Evolutionary conservation across 2,797 vertebrate genomes (phyloP).

Genomic region (Eulemur coronatus): DNA sequence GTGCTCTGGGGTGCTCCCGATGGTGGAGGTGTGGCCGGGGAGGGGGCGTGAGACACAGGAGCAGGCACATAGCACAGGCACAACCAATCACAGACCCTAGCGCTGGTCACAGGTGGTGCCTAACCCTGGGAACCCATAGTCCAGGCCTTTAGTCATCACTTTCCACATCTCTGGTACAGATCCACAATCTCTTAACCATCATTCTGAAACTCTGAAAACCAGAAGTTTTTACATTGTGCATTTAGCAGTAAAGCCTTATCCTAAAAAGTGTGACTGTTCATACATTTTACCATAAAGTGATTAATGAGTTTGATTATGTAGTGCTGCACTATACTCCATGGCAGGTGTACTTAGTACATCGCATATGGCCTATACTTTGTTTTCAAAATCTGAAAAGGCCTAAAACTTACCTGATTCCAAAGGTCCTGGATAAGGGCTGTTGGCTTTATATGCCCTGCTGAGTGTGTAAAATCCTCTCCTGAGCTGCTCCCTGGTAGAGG

Average conservation of each 20-base stretch:
- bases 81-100: background rate
- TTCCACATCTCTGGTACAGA: background rate
- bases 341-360: background rate
- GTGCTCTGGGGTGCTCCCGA: background rate
- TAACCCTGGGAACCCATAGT: background rate
- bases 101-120: background rate
- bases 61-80: background rate
- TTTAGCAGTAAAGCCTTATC: background rate
- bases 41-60: background rate
- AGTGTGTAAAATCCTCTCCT: background rate
- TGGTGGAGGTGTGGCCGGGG: background rate
- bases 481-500: background rate
- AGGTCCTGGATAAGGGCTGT: background rate
- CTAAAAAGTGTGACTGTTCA: background rate
- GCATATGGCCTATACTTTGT: background rate
- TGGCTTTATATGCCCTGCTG: background rate
- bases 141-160: background rate
- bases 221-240: background rate
- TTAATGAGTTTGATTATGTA: background rate
- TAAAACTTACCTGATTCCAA: background rate
- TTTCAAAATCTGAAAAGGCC: background rate
- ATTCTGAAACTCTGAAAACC: background rate
- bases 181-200: background rate
- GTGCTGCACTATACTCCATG: background rate
- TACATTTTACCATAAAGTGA: background rate